Percentiles rank a stretch among this genome's conserved stretches.
Conservation (phyloP, 1,140 invertebrate genomes). For the Atopsyche davidsoni region DNA sequence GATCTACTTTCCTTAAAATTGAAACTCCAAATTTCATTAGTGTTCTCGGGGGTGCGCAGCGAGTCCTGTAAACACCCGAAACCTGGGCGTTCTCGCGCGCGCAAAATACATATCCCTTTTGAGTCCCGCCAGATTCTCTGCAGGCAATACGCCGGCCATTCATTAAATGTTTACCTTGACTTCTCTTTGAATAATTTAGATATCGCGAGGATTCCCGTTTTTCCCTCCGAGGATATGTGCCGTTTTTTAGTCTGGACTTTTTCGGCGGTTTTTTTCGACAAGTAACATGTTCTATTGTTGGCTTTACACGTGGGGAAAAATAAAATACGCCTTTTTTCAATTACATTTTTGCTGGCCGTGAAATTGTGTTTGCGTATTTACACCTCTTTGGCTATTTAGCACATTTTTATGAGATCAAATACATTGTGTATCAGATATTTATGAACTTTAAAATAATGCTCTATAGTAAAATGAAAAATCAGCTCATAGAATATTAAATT, state of each 20-base stretch:
- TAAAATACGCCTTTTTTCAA: no score
- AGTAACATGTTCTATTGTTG: no score
- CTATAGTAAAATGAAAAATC: no score
- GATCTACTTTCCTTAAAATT: conserved; percentile 14
- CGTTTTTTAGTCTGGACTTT: neutral
- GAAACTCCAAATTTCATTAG: conserved; percentile 28
- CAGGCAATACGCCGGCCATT: conserved; percentile 9
- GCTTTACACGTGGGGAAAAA: no score
- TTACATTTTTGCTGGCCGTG: no score
- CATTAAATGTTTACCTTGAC: conserved; percentile 25
- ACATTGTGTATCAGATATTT: no score
- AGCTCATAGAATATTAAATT: no score
- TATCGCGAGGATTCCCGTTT: neutral
- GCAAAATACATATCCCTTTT: conserved; percentile 13
- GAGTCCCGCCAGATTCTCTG: neutral
- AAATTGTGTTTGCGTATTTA: no score
- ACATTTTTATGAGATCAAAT: no score
- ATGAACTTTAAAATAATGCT: no score
- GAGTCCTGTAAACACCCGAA: conserved; percentile 19
- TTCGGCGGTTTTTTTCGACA: no score
- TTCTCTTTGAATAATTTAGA: conserved; percentile 25
- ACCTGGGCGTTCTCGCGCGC: conserved; percentile 12
- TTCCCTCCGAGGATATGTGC: neutral
- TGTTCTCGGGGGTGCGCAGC: conserved; percentile 5
- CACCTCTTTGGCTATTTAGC: no score